These are phyloP conservation scores for Echiichthys vipera DNA, from an alignment of 2,797 vertebrate species.

Conservation along the genomic window DNA sequence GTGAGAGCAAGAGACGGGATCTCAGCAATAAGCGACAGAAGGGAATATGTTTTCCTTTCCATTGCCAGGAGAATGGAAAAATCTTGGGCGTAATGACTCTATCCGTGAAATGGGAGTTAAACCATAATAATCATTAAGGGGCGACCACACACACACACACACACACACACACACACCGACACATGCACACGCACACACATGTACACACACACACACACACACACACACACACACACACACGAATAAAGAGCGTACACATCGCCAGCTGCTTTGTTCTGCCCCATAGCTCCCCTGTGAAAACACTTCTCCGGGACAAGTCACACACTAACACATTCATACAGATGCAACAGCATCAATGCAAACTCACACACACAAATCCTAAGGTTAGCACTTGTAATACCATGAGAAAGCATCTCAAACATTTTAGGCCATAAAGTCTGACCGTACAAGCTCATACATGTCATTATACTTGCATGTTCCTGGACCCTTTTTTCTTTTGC, in stretches of 20 bases:
- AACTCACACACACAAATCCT: background rate
- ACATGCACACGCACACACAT: constrained; percentile 11
- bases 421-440: background rate
- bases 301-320: constrained; percentile 23
- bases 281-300: constrained; percentile 40
- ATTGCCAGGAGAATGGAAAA: constrained; percentile 70
- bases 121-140: constrained; percentile 76
- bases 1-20: constrained; percentile 43
- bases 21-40: constrained; percentile 55
- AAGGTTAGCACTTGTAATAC: background rate
- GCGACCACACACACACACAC: constrained; percentile 58
- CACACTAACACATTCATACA: background rate
- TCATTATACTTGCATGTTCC: background rate
- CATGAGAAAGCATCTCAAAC: background rate
- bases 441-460: background rate
- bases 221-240: background rate
- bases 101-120: constrained; percentile 73
- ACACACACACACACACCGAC: constrained; percentile 18
- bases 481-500: background rate
- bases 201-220: constrained; percentile 53
- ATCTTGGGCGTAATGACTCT: constrained; percentile 61
- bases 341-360: background rate
- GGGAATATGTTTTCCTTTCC: constrained; percentile 74
- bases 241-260: constrained; percentile 16
- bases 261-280: constrained; percentile 34